Evolutionary conservation across 2,113 vertebrate genomes (phyloP).

Genomic region (Azemiops feae): DNA sequence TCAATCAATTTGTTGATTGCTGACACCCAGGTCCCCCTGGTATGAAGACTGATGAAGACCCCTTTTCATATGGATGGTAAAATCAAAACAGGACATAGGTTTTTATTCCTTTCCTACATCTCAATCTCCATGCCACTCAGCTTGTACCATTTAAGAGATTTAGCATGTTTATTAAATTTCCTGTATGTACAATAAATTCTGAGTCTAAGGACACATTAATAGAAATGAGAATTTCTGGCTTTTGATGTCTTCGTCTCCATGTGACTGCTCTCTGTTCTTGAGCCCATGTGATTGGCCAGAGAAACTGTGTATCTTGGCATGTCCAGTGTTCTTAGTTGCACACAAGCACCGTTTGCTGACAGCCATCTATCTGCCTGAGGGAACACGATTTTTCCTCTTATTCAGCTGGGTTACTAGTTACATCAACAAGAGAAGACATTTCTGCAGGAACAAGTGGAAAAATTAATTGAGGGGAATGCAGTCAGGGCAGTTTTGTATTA

Average conservation of each 20-base stretch:
- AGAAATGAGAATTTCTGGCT: neutral
- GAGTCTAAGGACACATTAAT: neutral
- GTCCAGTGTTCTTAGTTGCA: neutral
- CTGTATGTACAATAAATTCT: neutral
- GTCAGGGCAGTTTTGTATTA: neutral
- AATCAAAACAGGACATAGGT: neutral
- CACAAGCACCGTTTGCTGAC: neutral
- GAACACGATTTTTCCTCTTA: neutral
- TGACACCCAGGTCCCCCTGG: neutral
- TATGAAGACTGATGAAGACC: neutral
- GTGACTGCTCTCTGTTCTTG: neutral
- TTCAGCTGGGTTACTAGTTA: conserved; percentile 9
- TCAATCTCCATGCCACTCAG: conserved; percentile 37
- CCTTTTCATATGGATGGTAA: neutral
- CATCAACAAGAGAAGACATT: neutral
- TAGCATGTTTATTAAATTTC: neutral
- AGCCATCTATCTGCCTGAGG: neutral
- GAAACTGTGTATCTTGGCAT: neutral
- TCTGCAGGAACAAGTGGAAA: conserved; percentile 22
- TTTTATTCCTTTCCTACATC: conserved; percentile 32
- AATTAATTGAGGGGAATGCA: neutral
- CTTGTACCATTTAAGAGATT: neutral
- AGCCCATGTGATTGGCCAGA: rapidly evolving
- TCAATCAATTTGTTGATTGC: neutral
- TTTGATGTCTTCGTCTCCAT: neutral